Percentiles rank a stretch among this genome's conserved stretches.
Conservation (phyloP, 2,888 invertebrate genomes). For the Crioceris asparagi region DNA sequence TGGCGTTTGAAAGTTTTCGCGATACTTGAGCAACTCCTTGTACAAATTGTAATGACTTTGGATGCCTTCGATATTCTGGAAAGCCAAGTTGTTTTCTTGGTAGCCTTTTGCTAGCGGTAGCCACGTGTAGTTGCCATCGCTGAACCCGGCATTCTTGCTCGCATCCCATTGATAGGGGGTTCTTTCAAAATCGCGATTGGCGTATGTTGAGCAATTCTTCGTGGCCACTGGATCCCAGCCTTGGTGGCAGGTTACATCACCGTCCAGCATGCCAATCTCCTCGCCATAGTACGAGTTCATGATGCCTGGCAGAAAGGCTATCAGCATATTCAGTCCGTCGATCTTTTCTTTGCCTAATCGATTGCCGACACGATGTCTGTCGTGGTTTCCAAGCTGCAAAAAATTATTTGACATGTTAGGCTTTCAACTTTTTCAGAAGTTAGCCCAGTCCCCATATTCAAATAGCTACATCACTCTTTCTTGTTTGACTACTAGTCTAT, state of each 20-base stretch:
- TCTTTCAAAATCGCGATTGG: conserved; percentile 61
- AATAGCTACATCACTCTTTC: no score
- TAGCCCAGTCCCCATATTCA: no score
- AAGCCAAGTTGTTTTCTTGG: conserved; percentile 45
- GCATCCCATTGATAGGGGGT: conserved; percentile 75
- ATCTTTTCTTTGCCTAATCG: conserved; percentile 56
- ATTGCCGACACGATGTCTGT: conserved; percentile 57
- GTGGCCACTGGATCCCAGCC: conserved; percentile 46
- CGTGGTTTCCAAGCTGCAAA: conserved; percentile 62
- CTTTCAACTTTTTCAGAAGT: no score
- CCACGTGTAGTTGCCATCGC: conserved; percentile 47
- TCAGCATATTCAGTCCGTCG: conserved; percentile 77
- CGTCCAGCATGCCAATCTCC: conserved; percentile 62
- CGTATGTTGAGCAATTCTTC: conserved; percentile 36
- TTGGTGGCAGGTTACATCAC: conserved; percentile 41
- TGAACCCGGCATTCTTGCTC: conserved; percentile 47
- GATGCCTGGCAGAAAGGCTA: conserved; percentile 71
- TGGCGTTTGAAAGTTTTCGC: conserved; percentile 32
- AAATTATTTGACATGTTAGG: no score
- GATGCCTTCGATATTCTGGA: conserved; percentile 35
- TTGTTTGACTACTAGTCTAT: no score
- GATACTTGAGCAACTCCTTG: conserved; percentile 44
- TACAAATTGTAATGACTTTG: conserved; percentile 55
- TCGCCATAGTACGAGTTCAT: conserved; percentile 82
- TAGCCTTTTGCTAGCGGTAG: conserved; percentile 57